Evolutionary conservation across 2,888 invertebrate species (phyloP), one percentile per base, ranked within the genome.

Genomic region (Cryptocephalus primarius): DNA sequence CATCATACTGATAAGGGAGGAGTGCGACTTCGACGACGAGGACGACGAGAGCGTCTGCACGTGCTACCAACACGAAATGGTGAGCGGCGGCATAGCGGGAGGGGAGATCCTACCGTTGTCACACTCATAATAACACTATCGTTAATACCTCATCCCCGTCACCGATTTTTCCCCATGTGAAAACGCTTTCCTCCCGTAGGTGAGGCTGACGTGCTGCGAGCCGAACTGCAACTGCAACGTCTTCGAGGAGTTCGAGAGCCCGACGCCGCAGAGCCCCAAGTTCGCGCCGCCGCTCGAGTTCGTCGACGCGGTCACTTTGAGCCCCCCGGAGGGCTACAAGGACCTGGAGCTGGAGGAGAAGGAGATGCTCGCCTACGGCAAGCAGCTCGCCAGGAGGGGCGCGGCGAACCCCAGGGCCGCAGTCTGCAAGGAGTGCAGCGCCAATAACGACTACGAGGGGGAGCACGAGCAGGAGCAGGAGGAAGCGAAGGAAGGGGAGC

Each of bases 291-390:
- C 80, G 36, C 75, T 81, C 62, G 86, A 86, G 68, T 81, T 80
- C 65, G 81, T 83, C 49, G 87, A 87, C 66, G 81, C 85, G 52
- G 88, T 89, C 39, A 90, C 91, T 4, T 77, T 91, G 48, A 90
- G 89, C 66, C 91, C 91, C 22, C 91, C 91, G 9, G 91, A 91
- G 66, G 91, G 90, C 9, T 91, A 91, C 73, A 91, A 91, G 70
- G 91, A 91, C 65, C 77, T 85, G 75, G 85, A 86, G 56, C 68
- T 79, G 55, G 74, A 75, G 12, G 79, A 78, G 63, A 77, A 77
- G 61, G 65, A 68, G 51, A 57, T 70, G 43, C 76, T 82, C 42
- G 82, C 83, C 40, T 66, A 72, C 82, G 58, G 44, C 32, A 47
- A 48, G 39, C 43, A 48, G 48, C 54, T 63, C 43, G 53, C 59